Evolutionary conservation across 2,113 vertebrate genomes (phyloP).

Genomic region (Probosciger aterrimus): DNA sequence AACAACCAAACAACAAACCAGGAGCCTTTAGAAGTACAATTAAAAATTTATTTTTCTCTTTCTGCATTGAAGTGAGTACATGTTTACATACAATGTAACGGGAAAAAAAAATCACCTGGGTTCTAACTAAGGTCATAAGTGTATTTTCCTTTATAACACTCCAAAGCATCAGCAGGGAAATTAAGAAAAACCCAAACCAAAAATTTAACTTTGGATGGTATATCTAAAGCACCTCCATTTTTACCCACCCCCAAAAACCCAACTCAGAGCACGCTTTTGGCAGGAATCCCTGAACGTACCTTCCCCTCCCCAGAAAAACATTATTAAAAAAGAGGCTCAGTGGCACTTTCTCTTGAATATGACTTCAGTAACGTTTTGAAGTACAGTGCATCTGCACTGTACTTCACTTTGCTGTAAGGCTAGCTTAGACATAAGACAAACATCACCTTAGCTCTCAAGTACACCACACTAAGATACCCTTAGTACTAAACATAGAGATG

Average conservation of each 20-base stretch:
- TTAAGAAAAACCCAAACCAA: not conserved
- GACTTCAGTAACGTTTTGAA: constrained; percentile 28
- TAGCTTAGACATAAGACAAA: constrained; percentile 51
- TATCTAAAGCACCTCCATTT: not conserved
- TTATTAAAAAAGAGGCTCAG: constrained; percentile 2
- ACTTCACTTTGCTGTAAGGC: constrained; percentile 49
- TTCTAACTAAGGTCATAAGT: not conserved
- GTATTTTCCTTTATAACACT: not conserved
- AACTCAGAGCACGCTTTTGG: not conserved
- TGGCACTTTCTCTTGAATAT: constrained; percentile 38
- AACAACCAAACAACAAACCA: not conserved
- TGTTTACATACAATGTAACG: constrained; percentile 23
- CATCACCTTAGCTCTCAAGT: constrained; percentile 7
- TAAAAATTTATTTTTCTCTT: constrained; percentile 72
- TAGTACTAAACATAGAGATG: constrained; percentile 21
- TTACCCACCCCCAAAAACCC: not conserved
- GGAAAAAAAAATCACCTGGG: not conserved
- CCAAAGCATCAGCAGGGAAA: not conserved
- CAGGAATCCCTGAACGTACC: not conserved
- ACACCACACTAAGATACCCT: not conserved
- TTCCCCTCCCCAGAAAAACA: not conserved
- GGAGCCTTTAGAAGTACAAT: constrained; percentile 54
- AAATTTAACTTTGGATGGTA: not conserved
- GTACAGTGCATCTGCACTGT: constrained; percentile 10
- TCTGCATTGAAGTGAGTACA: constrained; percentile 52